Evolutionary conservation across 2,888 invertebrate genomes (phyloP).

Genomic region (Hemistola chrysoprasaria): DNA sequence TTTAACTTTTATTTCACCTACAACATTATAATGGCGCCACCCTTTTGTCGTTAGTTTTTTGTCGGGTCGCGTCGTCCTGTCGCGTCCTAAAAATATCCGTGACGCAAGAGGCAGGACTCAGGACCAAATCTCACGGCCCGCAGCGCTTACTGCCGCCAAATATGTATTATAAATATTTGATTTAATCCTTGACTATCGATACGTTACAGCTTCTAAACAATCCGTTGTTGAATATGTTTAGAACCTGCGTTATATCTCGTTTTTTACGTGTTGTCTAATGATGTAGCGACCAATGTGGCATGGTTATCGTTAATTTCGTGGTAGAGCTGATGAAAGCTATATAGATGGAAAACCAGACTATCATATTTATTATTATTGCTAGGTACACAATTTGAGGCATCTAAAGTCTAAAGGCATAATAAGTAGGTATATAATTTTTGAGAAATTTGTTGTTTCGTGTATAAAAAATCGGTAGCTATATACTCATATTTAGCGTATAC

Average conservation of each 20-base stretch:
- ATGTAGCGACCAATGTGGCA: constrained; percentile 3
- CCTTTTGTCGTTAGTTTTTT: constrained; percentile 65
- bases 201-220: too few species aligned
- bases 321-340: constrained; percentile 9
- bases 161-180: constrained; percentile 78
- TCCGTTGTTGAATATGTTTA: constrained; percentile 3
- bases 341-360: constrained; percentile 19
- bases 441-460: too few species aligned
- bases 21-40: constrained; percentile 66
- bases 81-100: constrained; percentile 73
- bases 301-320: constrained; percentile 14
- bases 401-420: too few species aligned
- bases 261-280: constrained; percentile 8
- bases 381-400: too few species aligned
- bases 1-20: constrained; percentile 39
- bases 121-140: constrained; percentile 60
- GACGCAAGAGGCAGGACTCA: constrained; percentile 52
- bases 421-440: too few species aligned
- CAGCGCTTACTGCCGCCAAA: constrained; percentile 41
- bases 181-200: constrained; percentile 48
- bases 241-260: constrained; percentile 3
- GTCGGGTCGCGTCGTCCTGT: constrained; percentile 59
- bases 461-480: too few species aligned
- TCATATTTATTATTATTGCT: too few species aligned
- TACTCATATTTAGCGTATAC: too few species aligned